phyloP scores from a whole-genome alignment of 2,113 vertebrate genomes.

The Halcyon malimbica region DNA sequence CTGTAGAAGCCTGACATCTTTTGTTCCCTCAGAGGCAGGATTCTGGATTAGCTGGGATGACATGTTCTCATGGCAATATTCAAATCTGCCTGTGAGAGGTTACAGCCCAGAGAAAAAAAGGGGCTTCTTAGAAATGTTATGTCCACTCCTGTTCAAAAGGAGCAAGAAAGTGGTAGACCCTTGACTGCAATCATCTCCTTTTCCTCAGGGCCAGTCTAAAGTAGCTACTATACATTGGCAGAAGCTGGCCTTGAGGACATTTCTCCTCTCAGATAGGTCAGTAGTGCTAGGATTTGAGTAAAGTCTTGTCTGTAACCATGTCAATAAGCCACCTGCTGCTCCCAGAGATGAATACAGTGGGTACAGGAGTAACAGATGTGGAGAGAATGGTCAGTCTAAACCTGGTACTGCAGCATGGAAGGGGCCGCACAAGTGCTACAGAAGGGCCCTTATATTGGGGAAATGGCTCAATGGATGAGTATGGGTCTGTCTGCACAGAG shows the following conservation, averaged over 20 bases:
- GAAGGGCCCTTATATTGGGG: not conserved
- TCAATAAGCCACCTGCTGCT: not conserved
- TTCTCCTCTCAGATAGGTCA: not conserved
- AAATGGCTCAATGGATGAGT: accelerated
- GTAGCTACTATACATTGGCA: too few species aligned
- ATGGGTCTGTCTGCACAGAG: not conserved
- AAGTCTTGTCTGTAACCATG: not conserved
- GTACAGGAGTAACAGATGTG: not conserved
- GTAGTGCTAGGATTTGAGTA: not conserved
- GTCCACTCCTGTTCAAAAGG: not conserved
- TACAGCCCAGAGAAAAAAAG: accelerated
- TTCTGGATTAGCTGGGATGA: not conserved
- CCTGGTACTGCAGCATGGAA: accelerated
- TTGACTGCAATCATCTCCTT: not conserved
- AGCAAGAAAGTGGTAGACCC: not conserved
- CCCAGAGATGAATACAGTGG: not conserved
- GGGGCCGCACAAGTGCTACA: accelerated
- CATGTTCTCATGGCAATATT: constrained; percentile 5
- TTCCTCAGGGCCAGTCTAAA: not conserved
- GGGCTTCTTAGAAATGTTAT: not conserved
- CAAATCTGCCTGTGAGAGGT: not conserved
- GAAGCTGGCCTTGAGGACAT: not conserved
- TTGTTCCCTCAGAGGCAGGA: not conserved
- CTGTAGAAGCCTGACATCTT: not conserved
- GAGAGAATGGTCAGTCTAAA: not conserved